Evolutionary conservation across 2,888 invertebrate genomes (phyloP).

Genomic region (Heteropelma amictum): DNA sequence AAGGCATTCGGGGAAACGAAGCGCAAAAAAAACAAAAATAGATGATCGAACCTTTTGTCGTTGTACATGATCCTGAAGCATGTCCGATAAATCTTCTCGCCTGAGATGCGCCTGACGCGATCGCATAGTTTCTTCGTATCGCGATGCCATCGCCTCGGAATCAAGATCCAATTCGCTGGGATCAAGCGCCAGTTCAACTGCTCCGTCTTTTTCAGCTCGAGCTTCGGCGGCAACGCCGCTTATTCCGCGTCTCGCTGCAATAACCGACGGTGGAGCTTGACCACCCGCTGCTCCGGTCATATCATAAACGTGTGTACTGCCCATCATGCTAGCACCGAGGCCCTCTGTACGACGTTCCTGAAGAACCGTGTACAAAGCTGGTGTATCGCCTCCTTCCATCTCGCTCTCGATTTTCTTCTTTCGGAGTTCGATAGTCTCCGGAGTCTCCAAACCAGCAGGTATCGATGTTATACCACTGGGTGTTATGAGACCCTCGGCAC

Average conservation of each 20-base stretch:
- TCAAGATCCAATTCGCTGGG: constrained; percentile 98
- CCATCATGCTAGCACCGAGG: constrained; percentile 97
- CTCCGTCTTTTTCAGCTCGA: constrained; percentile 80
- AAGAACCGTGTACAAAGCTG: constrained; percentile 95
- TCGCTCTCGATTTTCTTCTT: constrained; percentile 98
- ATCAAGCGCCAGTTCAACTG: constrained; percentile 96
- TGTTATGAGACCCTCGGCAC: constrained; percentile 94
- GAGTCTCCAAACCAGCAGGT: constrained; percentile 98
- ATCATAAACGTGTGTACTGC: constrained; percentile 98
- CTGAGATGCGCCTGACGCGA: constrained; percentile 93
- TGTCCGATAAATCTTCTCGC: constrained; percentile 97
- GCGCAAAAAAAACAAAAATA: not conserved
- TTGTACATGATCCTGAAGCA: constrained; percentile 99
- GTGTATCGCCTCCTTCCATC: constrained; percentile 97
- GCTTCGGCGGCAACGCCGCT: constrained; percentile 74
- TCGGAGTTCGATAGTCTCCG: constrained; percentile 97
- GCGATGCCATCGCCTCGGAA: constrained; percentile 95
- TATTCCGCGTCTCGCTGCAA: constrained; percentile 74
- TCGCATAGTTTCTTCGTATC: constrained; percentile 97
- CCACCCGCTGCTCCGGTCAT: constrained; percentile 85
- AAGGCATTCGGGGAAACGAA: no score
- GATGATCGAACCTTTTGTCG: constrained; percentile 92
- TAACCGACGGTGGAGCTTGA: constrained; percentile 80
- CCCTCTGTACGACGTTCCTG: constrained; percentile 96
- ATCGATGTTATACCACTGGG: constrained; percentile 94